Conservation (phyloP, 1,140 invertebrate genomes). For the Adoxophyes honmai region DNA sequence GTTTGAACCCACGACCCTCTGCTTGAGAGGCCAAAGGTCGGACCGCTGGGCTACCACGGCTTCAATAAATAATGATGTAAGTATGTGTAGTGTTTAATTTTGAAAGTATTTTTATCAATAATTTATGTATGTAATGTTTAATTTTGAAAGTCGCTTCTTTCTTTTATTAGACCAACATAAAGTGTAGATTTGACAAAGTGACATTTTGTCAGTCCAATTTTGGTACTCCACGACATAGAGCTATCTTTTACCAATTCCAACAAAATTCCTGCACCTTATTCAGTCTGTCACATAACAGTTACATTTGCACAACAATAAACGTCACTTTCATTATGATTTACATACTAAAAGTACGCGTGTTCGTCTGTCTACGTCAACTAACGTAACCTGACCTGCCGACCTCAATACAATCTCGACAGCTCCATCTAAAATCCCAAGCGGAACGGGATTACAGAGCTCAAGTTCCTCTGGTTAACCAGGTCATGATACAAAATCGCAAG, state of each 20-base stretch:
- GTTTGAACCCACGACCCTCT: too few relatives aligned
- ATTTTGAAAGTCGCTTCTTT: too few relatives aligned
- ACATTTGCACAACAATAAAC: conserved; percentile 14
- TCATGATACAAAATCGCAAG: neutral
- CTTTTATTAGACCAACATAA: too few relatives aligned
- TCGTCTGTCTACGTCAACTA: neutral
- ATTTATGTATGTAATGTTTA: too few relatives aligned
- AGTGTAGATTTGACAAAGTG: too few relatives aligned
- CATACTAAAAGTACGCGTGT: conserved; percentile 6
- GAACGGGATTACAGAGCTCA: neutral
- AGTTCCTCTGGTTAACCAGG: neutral
- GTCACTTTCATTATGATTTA: conserved; percentile 13
- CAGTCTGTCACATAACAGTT: conserved; percentile 1
- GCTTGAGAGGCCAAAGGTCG: too few relatives aligned
- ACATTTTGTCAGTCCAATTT: too few relatives aligned
- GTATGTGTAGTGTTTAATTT: too few relatives aligned
- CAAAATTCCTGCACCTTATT: neutral
- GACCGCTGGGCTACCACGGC: too few relatives aligned
- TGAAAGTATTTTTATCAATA: too few relatives aligned
- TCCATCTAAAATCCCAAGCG: neutral
- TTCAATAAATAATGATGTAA: too few relatives aligned
- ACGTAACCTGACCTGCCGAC: neutral
- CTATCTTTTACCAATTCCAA: conserved; percentile 6
- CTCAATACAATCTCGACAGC: neutral
- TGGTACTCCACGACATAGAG: too few relatives aligned